Evolutionary conservation across 2,797 vertebrate species (phyloP).

Genomic region (Poeciliopsis gracilis): DNA sequence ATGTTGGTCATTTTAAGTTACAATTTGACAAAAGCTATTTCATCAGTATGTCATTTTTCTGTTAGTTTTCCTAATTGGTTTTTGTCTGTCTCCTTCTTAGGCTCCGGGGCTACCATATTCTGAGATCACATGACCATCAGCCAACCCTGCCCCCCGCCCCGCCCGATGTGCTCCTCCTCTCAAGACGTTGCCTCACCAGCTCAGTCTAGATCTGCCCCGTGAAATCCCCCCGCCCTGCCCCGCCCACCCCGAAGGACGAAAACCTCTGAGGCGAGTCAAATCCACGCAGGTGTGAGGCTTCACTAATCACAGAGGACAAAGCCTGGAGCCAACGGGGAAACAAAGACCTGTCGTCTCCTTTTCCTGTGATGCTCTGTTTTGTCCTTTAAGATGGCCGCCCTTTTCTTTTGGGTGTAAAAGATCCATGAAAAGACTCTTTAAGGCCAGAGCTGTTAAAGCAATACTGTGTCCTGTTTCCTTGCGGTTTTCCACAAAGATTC

Average conservation of each 20-base stretch:
- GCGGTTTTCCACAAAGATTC: constrained; percentile 47
- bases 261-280: constrained; percentile 76
- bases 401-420: constrained; percentile 43
- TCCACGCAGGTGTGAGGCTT: constrained; percentile 82
- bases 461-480: constrained; percentile 65
- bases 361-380: constrained; percentile 37
- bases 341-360: constrained; percentile 26
- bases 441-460: constrained; percentile 75
- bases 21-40: no score
- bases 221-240: constrained; percentile 68
- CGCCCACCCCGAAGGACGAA: constrained; percentile 69
- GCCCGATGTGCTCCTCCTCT: constrained; percentile 87
- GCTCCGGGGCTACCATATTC: constrained; percentile 87
- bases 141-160: constrained; percentile 84
- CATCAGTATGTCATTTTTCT: no score
- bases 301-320: constrained; percentile 37
- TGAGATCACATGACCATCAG: constrained; percentile 93
- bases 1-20: no score
- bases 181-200: constrained; percentile 87
- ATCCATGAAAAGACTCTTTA: constrained; percentile 52
- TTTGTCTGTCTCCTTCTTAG: constrained; percentile 62
- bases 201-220: constrained; percentile 83
- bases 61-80: not conserved
- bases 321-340: constrained; percentile 20
- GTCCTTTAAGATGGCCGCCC: constrained; percentile 47